A percentile compares a stretch with the other conserved stretches of the same genome.
These are phyloP conservation scores for Trematomus loennbergii DNA, from an alignment of 2,113 vertebrate genomes.

Conservation along the genomic window DNA sequence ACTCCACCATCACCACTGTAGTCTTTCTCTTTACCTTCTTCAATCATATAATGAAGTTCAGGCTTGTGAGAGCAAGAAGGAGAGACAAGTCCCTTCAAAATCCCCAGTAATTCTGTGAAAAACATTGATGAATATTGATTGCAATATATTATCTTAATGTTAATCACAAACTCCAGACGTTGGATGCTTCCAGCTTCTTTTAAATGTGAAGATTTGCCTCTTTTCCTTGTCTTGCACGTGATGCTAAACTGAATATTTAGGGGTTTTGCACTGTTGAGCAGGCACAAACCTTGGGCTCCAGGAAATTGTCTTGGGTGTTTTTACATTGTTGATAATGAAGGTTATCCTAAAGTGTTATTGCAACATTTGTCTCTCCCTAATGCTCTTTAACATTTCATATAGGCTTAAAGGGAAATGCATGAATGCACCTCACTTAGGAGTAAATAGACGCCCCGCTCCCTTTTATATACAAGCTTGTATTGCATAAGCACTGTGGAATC, in stretches of 20 bases:
- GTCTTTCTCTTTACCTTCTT: slow-evolving; percentile 2
- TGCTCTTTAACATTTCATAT: not conserved
- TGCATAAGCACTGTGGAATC: slow-evolving; percentile 44
- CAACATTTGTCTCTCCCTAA: not conserved
- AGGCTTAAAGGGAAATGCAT: not conserved
- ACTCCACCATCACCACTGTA: not conserved
- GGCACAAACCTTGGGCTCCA: not conserved
- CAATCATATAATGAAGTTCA: not conserved
- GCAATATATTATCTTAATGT: too few relatives aligned
- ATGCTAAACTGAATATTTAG: not conserved
- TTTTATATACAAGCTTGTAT: slow-evolving; percentile 17
- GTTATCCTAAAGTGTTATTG: not conserved
- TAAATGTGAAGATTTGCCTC: not conserved
- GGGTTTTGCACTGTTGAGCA: too few relatives aligned
- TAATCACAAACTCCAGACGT: not conserved
- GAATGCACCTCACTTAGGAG: slow-evolving; percentile 6
- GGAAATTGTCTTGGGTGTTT: not conserved
- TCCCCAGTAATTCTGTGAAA: not conserved
- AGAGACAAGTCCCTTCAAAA: not conserved
- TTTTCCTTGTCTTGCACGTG: not conserved
- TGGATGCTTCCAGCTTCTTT: not conserved
- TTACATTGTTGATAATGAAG: not conserved
- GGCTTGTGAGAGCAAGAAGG: not conserved
- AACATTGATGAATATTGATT: not conserved
- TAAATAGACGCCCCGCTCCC: slow-evolving; percentile 8